Conservation (phyloP, 1,140 invertebrate genomes). For the Lepidotrigona ventralis region DNA sequence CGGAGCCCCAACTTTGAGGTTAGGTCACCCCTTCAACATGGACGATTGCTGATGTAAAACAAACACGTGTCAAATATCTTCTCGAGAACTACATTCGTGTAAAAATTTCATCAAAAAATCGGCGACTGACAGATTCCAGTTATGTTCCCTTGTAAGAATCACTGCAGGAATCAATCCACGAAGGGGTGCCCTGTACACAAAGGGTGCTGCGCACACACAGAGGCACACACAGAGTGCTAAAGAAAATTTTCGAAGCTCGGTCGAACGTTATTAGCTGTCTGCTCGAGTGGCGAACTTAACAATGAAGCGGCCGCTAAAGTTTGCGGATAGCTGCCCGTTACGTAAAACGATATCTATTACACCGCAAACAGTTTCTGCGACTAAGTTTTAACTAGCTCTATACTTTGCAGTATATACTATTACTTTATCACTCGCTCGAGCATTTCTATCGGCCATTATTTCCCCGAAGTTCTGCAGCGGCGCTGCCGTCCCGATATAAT, state of each 20-base stretch:
- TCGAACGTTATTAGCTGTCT: constrained; percentile 12
- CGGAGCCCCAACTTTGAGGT: too few relatives aligned
- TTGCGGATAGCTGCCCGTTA: constrained; percentile 13
- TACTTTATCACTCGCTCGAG: constrained; percentile 55
- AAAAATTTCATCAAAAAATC: too few relatives aligned
- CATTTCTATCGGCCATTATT: constrained; percentile 63
- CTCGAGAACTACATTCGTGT: too few relatives aligned
- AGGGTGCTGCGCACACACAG: too few relatives aligned
- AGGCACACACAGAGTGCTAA: too few relatives aligned
- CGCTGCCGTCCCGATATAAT: constrained; percentile 48
- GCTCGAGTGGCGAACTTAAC: constrained; percentile 1
- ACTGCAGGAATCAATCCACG: too few relatives aligned
- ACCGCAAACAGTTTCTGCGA: constrained; percentile 51
- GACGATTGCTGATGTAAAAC: too few relatives aligned
- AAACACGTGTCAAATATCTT: too few relatives aligned
- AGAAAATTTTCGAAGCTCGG: neutral
- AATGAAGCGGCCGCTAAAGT: constrained; percentile 32
- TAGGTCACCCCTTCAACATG: too few relatives aligned
- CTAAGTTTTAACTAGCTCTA: constrained; percentile 55
- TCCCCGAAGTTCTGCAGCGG: constrained; percentile 43
- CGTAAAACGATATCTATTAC: constrained; percentile 49
- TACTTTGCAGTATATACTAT: constrained; percentile 50
- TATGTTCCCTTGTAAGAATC: too few relatives aligned
- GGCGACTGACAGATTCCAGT: too few relatives aligned
- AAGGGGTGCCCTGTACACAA: too few relatives aligned